Evolutionary conservation across 2,888 invertebrate genomes (phyloP).

Genomic region (Drosophila yooni): DNA sequence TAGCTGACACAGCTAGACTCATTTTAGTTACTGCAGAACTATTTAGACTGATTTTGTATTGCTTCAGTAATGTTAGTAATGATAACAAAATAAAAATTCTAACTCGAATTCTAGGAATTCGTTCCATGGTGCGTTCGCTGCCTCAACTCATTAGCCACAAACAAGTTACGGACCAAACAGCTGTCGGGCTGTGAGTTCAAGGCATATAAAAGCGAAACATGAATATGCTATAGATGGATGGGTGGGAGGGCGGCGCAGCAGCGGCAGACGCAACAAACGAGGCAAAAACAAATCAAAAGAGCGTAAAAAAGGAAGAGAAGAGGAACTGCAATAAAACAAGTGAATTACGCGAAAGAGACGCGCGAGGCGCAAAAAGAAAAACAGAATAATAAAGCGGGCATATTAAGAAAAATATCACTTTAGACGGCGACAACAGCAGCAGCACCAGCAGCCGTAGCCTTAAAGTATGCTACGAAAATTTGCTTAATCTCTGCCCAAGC

Average conservation of each 20-base stretch:
- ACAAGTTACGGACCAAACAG: conserved; percentile 62
- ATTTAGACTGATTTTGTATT: not conserved
- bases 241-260: conserved; percentile 10
- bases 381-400: conserved; percentile 73
- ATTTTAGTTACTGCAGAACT: not conserved
- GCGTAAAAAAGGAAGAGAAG: conserved; percentile 41
- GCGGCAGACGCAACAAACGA: conserved; percentile 23
- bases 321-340: conserved; percentile 76
- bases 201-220: conserved; percentile 52
- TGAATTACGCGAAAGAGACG: conserved; percentile 62
- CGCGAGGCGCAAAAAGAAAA: conserved; percentile 50
- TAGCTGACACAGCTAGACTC: not conserved
- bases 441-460: conserved; percentile 23
- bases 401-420: conserved; percentile 68
- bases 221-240: conserved; percentile 26
- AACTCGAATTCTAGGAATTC: not conserved
- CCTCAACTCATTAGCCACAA: conserved; percentile 66
- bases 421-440: conserved; percentile 42
- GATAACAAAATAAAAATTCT: not conserved
- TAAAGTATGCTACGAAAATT: conserved; percentile 64
- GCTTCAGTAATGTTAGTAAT: not conserved
- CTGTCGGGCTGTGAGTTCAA: conserved; percentile 49
- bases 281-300: conserved; percentile 72
- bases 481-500: conserved; percentile 66
- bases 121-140: conserved; percentile 40